Percentiles rank a stretch among this genome's conserved stretches.
Conservation (phyloP, 2,888 invertebrate genomes). For the Nebria brevicollis region DNA sequence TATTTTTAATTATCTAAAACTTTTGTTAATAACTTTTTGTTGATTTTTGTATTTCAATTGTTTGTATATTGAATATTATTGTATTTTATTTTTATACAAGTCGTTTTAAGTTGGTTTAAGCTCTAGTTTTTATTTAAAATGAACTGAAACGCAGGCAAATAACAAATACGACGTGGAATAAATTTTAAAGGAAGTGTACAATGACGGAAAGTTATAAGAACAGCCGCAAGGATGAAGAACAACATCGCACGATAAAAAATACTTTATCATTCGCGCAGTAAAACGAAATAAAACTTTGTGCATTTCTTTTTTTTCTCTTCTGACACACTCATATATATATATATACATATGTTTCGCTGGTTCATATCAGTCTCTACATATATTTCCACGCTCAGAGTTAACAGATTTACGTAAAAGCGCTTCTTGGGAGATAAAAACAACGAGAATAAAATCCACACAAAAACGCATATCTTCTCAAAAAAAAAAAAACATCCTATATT, state of each 20-base stretch:
- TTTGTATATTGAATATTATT: too few species aligned
- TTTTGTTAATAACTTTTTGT: too few species aligned
- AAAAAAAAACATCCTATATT: not conserved
- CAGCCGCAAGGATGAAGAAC: not conserved
- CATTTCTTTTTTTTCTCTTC: slow-evolving; percentile 23
- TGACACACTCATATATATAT: slow-evolving; percentile 36
- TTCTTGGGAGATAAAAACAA: slow-evolving; percentile 27
- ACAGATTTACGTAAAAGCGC: slow-evolving; percentile 43
- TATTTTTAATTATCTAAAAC: too few species aligned
- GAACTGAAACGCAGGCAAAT: not conserved
- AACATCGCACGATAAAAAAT: slow-evolving; percentile 33
- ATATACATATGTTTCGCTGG: not conserved
- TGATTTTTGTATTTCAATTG: too few species aligned
- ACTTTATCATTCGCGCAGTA: slow-evolving; percentile 34
- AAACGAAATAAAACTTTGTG: slow-evolving; percentile 32
- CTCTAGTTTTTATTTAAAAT: not conserved
- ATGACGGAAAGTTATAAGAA: not conserved
- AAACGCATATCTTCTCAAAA: not conserved
- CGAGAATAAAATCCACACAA: slow-evolving; percentile 12
- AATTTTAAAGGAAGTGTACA: not conserved
- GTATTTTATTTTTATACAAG: too few species aligned
- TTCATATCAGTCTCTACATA: slow-evolving; percentile 41
- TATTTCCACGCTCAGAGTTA: slow-evolving; percentile 32
- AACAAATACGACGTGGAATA: not conserved
- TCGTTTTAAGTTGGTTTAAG: not conserved